These are phyloP conservation scores for Orchesella flavescens DNA, from an alignment of 2,888 invertebrate species.

Conservation along the genomic window DNA sequence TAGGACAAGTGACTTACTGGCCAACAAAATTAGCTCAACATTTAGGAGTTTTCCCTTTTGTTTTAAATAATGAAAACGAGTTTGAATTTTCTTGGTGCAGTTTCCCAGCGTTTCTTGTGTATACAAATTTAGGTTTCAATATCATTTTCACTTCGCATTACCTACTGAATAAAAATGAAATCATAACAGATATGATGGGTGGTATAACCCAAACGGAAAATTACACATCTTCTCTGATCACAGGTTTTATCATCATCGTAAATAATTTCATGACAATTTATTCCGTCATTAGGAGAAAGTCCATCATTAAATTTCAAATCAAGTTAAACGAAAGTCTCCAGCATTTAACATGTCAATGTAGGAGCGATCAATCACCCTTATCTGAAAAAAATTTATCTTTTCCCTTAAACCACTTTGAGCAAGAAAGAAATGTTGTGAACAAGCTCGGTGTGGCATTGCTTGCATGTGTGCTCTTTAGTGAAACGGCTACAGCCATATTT, in stretches of 20 bases:
- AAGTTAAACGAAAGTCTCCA: conserved; percentile 21
- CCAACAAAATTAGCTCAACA: conserved; percentile 26
- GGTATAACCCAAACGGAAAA: conserved; percentile 38
- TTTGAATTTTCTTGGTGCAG: conserved; percentile 13
- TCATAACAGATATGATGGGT: conserved; percentile 43
- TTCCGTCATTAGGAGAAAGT: conserved; percentile 4
- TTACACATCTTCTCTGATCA: conserved; percentile 28
- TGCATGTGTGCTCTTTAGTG: not conserved
- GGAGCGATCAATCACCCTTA: not conserved
- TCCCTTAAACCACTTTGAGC: not conserved
- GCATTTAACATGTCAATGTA: not conserved
- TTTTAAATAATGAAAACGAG: conserved; percentile 21
- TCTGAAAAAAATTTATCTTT: not conserved
- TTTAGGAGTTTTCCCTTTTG: conserved; percentile 33
- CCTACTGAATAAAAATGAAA: conserved; percentile 37
- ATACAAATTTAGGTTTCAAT: not conserved
- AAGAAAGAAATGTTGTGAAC: not conserved
- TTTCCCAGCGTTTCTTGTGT: not conserved
- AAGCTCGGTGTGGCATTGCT: not conserved
- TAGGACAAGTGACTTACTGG: not conserved
- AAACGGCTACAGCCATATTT: not conserved
- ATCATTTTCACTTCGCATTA: conserved; percentile 3
- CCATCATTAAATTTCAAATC: conserved; percentile 40
- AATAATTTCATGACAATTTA: conserved; percentile 42
- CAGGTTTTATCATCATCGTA: conserved; percentile 17